Evolutionary conservation across 2,113 vertebrate genomes (phyloP), one percentile per base, ranked within the genome.

Genomic region (Ptyas mucosa): DNA sequence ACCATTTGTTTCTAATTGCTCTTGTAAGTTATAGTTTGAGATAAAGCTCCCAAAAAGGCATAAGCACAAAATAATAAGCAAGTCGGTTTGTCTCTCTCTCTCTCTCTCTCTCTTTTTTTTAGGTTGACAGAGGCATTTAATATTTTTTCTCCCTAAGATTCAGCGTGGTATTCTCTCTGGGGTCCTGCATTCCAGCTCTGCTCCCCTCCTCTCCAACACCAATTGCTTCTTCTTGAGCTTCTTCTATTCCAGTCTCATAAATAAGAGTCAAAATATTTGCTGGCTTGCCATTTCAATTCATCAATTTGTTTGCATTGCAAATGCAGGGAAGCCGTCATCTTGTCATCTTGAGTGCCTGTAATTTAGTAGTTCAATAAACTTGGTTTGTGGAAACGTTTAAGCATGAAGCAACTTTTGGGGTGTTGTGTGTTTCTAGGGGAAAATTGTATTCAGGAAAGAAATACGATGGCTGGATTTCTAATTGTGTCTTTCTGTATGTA

Each of bases 1-100:
- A 87, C 95, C 97, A 97, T 97, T 98, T 97, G 97, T 96, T 97
- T 97, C 92, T 97, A 97, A 97, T 97, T 97, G 97, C 95, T 97
- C 94, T 97, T 95, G 96, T 97, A 97, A 97, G 97, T 97, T 97
- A 97, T 95, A 96, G 97, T 95, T 97, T 96, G 95, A 97, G 96
- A 97, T 97, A 97, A 97, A 98, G 94, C 96, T 97, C 95, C 96
- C 86, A 95, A 97, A 98, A 96, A 96, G 96, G 95, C 96, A 96
- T 92, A 94, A 95, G 93, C 95, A 96, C 95, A 98, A 97, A 96
- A 97, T 94, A 95, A 95, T 96, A 96, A 96, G 96, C 95, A 97
- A 96, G 93, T 96, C 96, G 94, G 85, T 96, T 97, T 97, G 97
- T 95, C 93, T 10, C 52, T 52, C 52, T 52, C 52, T 58, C 23